These are phyloP conservation scores for Aphidoletes aphidimyza DNA, from an alignment of 2,888 invertebrate species.

Conservation along the genomic window DNA sequence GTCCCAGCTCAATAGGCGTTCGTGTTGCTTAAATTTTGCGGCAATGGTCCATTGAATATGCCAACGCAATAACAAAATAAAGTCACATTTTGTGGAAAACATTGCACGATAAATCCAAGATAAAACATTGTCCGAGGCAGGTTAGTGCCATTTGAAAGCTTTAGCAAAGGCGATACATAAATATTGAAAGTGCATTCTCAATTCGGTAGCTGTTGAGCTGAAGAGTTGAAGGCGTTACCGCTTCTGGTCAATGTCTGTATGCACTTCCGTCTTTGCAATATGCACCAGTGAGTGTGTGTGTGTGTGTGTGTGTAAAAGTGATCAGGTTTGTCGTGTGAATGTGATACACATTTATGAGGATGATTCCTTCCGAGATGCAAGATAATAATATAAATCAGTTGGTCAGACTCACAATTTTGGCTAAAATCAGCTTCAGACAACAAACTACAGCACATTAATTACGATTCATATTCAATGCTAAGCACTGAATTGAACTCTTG, in stretches of 20 bases:
- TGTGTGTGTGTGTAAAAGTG: background rate
- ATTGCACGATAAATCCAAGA: slow-evolving; percentile 20
- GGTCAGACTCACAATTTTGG: background rate
- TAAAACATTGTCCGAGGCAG: slow-evolving; percentile 29
- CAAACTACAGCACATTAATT: slow-evolving; percentile 24
- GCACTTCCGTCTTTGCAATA: no score
- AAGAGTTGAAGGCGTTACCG: background rate
- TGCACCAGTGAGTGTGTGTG: background rate
- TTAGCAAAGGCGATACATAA: slow-evolving; percentile 28
- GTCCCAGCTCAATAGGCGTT: slow-evolving; percentile 12
- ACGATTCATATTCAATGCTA: background rate
- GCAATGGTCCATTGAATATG: background rate
- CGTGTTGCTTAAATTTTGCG: background rate
- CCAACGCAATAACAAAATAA: slow-evolving; percentile 22
- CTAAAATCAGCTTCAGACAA: slow-evolving; percentile 3
- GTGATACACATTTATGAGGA: background rate
- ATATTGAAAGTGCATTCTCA: background rate
- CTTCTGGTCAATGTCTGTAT: background rate
- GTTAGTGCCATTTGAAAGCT: background rate
- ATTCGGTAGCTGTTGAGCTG: background rate
- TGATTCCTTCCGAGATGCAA: slow-evolving; percentile 8
- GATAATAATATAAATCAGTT: background rate
- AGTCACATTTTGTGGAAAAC: slow-evolving; percentile 44
- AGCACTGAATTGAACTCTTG: background rate
- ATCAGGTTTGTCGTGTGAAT: background rate